A percentile compares a stretch with the other conserved stretches of the same genome.
phyloP scores from a whole-genome alignment of 2,113 vertebrate genomes.

The Chaenogobius annularis region DNA sequence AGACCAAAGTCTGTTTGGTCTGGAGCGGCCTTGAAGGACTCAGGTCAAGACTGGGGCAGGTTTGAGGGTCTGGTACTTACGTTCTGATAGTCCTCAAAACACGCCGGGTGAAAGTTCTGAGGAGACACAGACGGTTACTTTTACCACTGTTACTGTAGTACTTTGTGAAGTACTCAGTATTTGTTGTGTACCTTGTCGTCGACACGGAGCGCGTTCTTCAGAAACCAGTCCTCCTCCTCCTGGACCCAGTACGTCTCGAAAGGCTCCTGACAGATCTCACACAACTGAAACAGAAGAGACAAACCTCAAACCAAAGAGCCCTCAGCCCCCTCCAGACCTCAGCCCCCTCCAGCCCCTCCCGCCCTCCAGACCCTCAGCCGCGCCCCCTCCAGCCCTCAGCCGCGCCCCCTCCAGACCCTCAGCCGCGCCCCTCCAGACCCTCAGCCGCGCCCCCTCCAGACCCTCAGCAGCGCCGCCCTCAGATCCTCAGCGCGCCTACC shows the following conservation, averaged over 20 bases:
- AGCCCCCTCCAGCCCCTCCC: no score
- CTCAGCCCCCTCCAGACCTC: no score
- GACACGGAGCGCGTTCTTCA: conserved; percentile 93
- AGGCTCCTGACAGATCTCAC: conserved; percentile 97
- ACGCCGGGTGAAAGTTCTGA: conserved; percentile 97
- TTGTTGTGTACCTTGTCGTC: conserved; percentile 86
- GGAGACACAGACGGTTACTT: conserved; percentile 28
- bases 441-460: no score
- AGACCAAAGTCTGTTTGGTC: no score
- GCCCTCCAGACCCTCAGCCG: no score
- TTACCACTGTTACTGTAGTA: background rate
- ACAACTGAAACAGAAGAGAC: conserved; percentile 74
- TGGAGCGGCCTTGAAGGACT: no score
- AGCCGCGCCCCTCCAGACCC: no score
- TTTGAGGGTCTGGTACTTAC: conserved; percentile 78
- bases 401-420: no score
- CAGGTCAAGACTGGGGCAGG: background rate
- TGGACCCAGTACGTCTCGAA: conserved; percentile 99
- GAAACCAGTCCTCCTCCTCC: conserved; percentile 98
- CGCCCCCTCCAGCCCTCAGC: no score
- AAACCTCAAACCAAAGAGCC: background rate
- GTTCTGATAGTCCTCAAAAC: conserved; percentile 97
- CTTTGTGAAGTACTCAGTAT: no score
- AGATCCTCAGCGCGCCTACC: no score
- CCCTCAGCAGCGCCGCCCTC: no score